Evolutionary conservation across 1,140 invertebrate species (phyloP).

Genomic region (Portunus trituberculatus): DNA sequence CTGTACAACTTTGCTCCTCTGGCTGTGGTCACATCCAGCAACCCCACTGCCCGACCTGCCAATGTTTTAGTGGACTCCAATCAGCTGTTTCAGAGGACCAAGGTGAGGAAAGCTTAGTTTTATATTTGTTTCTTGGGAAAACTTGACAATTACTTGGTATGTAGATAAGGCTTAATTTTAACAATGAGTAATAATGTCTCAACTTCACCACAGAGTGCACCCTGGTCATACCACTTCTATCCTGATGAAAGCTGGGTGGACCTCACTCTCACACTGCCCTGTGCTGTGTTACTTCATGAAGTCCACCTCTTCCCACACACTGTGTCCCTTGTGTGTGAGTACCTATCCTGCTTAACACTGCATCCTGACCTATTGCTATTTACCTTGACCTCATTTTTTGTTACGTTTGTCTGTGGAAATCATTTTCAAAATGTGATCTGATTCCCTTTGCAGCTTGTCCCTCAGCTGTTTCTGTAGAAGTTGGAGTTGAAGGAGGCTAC

Average conservation of each 20-base stretch:
- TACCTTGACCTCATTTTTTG: not conserved
- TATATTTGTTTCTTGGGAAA: not conserved
- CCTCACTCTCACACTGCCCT: slow-evolving; percentile 91
- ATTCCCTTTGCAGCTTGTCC: slow-evolving; percentile 86
- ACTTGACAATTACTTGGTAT: not conserved
- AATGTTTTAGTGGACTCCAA: slow-evolving; percentile 88
- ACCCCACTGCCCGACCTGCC: slow-evolving; percentile 92
- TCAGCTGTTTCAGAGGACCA: slow-evolving; percentile 77
- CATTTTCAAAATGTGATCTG: no score
- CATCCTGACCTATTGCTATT: not conserved
- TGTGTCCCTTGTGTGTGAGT: slow-evolving; percentile 72
- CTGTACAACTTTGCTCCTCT: slow-evolving; percentile 94
- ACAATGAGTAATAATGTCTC: not conserved
- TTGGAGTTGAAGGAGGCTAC: slow-evolving; percentile 83
- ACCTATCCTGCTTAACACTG: not conserved
- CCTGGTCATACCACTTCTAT: slow-evolving; percentile 96
- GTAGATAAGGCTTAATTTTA: not conserved
- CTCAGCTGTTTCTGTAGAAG: slow-evolving; percentile 92
- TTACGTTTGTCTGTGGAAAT: not conserved
- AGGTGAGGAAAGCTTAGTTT: slow-evolving; percentile 58
- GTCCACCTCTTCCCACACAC: slow-evolving; percentile 94
- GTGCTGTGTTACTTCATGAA: slow-evolving; percentile 92
- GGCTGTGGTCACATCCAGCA: slow-evolving; percentile 89
- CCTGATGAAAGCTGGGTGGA: slow-evolving; percentile 94
- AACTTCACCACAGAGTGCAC: slow-evolving; percentile 85